phyloP scores from a whole-genome alignment of 2,888 invertebrate genomes.

The Parnassius mnemosyne region DNA sequence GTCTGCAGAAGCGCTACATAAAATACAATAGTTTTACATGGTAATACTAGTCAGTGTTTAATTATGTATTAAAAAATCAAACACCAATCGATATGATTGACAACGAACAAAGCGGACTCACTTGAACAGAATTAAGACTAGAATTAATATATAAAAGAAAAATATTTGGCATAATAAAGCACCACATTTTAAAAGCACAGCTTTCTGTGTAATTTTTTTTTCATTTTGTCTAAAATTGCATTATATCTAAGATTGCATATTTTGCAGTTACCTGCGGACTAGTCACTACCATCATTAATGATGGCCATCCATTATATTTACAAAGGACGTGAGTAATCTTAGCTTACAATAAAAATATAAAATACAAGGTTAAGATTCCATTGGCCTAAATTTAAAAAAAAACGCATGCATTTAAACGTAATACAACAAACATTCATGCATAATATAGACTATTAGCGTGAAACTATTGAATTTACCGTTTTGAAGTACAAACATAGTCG shows the following conservation, averaged over 20 bases:
- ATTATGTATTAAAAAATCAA: neutral
- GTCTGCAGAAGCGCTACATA: too few species aligned
- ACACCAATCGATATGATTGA: slow-evolving; percentile 6
- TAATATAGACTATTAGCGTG: slow-evolving; percentile 4
- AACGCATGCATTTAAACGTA: slow-evolving; percentile 34
- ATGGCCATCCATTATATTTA: slow-evolving; percentile 15
- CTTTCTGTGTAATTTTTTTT: neutral
- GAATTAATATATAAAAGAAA: slow-evolving; percentile 13
- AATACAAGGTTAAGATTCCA: slow-evolving; percentile 10
- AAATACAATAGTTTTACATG: too few species aligned
- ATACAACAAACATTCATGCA: slow-evolving; percentile 36
- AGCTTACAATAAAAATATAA: too few species aligned
- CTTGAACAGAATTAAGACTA: slow-evolving; percentile 24
- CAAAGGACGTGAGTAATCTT: neutral
- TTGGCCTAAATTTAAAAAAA: slow-evolving; percentile 31
- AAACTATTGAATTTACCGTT: neutral
- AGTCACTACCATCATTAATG: slow-evolving; percentile 7
- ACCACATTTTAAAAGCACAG: slow-evolving; percentile 9
- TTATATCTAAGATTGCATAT: slow-evolving; percentile 16
- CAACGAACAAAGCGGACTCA: neutral
- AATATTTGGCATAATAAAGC: slow-evolving; percentile 26
- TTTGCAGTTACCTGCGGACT: slow-evolving; percentile 26
- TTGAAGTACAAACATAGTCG: neutral
- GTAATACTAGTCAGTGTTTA: neutral
- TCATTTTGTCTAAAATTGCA: slow-evolving; percentile 10